These are phyloP conservation scores for Falco biarmicus DNA, from an alignment of 2,797 vertebrate genomes.

Conservation along the genomic window DNA sequence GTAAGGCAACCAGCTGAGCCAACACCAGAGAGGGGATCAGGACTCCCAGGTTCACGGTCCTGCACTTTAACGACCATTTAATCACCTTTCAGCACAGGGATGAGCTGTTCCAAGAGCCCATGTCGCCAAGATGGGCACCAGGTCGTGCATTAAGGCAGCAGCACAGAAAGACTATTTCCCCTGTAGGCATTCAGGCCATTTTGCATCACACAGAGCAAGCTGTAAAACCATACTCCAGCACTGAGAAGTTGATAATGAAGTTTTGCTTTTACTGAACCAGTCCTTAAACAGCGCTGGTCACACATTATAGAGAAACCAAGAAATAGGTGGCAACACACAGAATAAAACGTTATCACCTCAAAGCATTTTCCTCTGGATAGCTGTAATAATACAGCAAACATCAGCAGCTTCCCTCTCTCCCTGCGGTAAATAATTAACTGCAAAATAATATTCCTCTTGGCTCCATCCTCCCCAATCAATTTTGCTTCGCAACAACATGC, in stretches of 20 bases:
- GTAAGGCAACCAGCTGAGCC: background rate
- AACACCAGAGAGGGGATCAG: background rate
- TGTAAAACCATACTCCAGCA: background rate
- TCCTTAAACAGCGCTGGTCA: background rate
- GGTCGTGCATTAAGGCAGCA: background rate
- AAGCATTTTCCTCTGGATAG: background rate
- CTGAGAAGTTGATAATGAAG: background rate
- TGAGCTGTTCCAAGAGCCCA: background rate
- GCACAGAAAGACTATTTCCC: background rate
- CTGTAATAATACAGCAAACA: conserved; percentile 25
- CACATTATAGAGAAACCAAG: background rate
- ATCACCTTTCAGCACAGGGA: background rate
- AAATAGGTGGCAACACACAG: background rate
- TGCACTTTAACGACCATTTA: background rate
- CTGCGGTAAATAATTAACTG: conserved; percentile 54
- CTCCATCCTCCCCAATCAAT: conserved; percentile 14
- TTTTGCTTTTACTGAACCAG: background rate
- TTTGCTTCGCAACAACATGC: background rate
- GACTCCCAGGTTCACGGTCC: background rate
- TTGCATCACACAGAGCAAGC: background rate
- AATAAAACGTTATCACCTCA: background rate
- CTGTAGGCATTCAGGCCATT: background rate
- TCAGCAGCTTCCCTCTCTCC: background rate
- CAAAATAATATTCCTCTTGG: conserved; percentile 3
- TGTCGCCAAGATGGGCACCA: background rate